These are phyloP conservation scores for Parapristionchus giblindavisi DNA, from an alignment of 2,888 invertebrate species.

Conservation along the genomic window DNA sequence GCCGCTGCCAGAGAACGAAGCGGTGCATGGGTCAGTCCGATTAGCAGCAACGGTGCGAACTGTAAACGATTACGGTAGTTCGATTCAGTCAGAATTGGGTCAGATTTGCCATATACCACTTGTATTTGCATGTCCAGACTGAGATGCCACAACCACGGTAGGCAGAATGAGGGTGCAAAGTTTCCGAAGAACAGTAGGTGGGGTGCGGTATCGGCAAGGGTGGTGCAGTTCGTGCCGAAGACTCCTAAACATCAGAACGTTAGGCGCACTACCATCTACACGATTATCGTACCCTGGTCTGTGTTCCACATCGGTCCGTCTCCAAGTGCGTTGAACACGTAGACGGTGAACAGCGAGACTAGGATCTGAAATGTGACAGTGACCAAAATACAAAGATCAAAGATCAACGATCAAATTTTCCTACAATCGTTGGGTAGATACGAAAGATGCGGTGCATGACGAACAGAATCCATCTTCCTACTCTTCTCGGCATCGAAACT, in stretches of 20 bases:
- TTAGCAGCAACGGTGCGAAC: conserved; percentile 46
- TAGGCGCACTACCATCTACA: too few species aligned
- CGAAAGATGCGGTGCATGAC: conserved; percentile 34
- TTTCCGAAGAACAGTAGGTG: conserved; percentile 56
- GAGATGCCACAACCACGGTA: conserved; percentile 63
- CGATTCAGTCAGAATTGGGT: too few species aligned
- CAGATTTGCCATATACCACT: conserved; percentile 49
- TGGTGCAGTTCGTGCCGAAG: conserved; percentile 52
- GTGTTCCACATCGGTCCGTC: conserved; percentile 53
- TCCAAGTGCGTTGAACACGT: conserved; percentile 45
- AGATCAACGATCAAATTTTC: conserved; percentile 19
- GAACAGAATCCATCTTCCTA: conserved; percentile 30
- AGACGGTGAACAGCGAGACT: conserved; percentile 42
- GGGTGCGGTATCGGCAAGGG: conserved; percentile 44
- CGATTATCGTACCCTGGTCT: conserved; percentile 14
- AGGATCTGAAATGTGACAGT: conserved; percentile 20
- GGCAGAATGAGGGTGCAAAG: conserved; percentile 50
- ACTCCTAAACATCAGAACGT: conserved; percentile 43
- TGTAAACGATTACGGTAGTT: too few species aligned
- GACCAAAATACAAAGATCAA: conserved; percentile 7
- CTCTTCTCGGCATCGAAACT: background rate
- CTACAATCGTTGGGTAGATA: conserved; percentile 24
- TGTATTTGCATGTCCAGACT: conserved; percentile 59
- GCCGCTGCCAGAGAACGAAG: conserved; percentile 35
- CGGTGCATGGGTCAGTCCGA: conserved; percentile 38